A percentile compares a stretch with the other conserved stretches of the same genome.
Conservation (phyloP, 2,797 vertebrate species). For the Tauraco hartlaubi region DNA sequence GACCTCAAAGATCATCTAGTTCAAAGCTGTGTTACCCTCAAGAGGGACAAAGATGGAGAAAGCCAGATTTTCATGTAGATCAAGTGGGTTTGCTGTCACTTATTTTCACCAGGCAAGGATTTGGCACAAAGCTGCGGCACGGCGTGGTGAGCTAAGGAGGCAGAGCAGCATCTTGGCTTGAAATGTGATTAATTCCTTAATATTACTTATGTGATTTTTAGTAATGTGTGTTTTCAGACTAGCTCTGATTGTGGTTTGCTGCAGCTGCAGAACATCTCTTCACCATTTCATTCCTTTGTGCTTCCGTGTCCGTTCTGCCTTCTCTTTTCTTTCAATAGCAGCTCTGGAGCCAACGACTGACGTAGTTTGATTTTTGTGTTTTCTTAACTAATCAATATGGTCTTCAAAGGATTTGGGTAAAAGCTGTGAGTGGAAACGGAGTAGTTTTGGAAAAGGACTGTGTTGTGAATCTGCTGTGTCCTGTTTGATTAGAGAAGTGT, state of each 20-base stretch:
- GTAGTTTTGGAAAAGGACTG: background rate
- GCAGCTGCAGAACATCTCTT: background rate
- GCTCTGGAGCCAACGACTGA: background rate
- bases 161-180: background rate
- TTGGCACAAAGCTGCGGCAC: background rate
- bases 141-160: constrained; percentile 17
- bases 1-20: background rate
- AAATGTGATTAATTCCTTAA: background rate
- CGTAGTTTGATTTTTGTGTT: background rate
- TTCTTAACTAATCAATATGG: background rate
- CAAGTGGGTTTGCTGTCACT: background rate
- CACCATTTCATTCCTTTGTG: background rate
- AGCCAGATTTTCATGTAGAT: background rate
- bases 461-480: background rate
- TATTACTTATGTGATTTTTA: background rate
- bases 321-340: background rate
- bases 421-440: background rate
- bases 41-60: background rate
- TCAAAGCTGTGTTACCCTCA: background rate
- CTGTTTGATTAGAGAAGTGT: background rate
- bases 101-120: background rate
- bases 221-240: background rate
- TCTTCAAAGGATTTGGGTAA: background rate
- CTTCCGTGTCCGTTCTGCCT: background rate
- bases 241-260: background rate